Percentiles rank a stretch among this genome's conserved stretches.
Evolutionary conservation across 2,113 vertebrate species (phyloP).

Genomic region (Phyllostomus hastatus): DNA sequence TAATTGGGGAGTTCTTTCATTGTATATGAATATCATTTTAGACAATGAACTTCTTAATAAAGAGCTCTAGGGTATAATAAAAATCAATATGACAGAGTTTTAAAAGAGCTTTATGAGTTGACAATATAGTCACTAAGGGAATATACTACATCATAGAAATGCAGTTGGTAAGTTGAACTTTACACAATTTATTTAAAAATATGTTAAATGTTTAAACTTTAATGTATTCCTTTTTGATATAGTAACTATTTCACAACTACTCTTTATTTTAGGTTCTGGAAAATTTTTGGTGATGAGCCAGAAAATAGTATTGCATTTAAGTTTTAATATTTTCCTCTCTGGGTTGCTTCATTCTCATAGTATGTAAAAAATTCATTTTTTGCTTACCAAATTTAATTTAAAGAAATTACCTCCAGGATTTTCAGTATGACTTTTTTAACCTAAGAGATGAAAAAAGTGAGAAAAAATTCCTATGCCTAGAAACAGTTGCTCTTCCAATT

Average conservation of each 20-base stretch:
- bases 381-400: slow-evolving; percentile 7
- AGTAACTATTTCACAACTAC: background rate
- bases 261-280: background rate
- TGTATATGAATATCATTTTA: background rate
- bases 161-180: background rate
- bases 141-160: background rate
- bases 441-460: background rate
- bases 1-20: background rate
- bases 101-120: background rate
- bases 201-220: slow-evolving; percentile 37
- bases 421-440: background rate
- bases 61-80: background rate
- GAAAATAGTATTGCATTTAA: slow-evolving; percentile 3
- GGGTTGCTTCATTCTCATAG: background rate
- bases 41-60: slow-evolving; percentile 35
- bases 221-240: background rate
- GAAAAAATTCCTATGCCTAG: background rate
- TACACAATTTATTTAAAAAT: background rate
- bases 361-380: slow-evolving; percentile 41
- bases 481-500: background rate
- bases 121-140: background rate
- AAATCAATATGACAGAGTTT: background rate
- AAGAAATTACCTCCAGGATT: slow-evolving; percentile 42
- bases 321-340: background rate
- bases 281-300: background rate